These are phyloP conservation scores for Brachyhypopomus occidentalis DNA, from an alignment of 2,113 vertebrate species.

Conservation along the genomic window DNA sequence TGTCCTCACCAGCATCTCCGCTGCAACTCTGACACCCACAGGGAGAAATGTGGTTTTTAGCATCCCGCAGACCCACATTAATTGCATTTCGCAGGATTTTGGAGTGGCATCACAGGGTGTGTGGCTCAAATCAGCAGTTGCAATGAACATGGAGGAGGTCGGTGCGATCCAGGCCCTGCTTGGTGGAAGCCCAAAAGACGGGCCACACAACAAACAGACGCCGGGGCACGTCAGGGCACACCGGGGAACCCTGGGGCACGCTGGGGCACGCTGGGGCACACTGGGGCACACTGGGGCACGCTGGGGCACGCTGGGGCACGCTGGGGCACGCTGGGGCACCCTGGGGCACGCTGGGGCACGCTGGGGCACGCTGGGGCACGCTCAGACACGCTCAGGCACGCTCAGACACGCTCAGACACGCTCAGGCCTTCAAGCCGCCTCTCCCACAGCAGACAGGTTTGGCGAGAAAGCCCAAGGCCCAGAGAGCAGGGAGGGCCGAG, in stretches of 20 bases:
- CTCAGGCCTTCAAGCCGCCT: conserved; percentile 17
- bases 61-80: conserved; percentile 71
- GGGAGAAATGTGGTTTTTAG: conserved; percentile 76
- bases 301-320: too few relatives aligned
- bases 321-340: too few relatives aligned
- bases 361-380: too few relatives aligned
- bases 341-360: too few relatives aligned
- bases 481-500: not conserved
- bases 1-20: conserved; percentile 51
- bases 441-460: conserved; percentile 22
- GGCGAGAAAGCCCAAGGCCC: not conserved
- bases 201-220: conserved; percentile 28
- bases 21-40: conserved; percentile 64
- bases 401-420: not conserved
- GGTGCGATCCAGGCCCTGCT: conserved; percentile 47
- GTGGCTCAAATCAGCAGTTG: conserved; percentile 56
- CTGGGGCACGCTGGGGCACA: too few relatives aligned
- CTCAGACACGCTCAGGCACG: conserved; percentile 2
- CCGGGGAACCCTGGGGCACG: not conserved
- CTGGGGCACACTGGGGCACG: too few relatives aligned
- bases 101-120: conserved; percentile 60
- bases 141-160: conserved; percentile 61
- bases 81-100: conserved; percentile 71
- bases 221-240: conserved; percentile 1
- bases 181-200: conserved; percentile 40